Base-by-base conservation (phyloP, 2,888 invertebrate genomes). In the Nomada ferruginata region DNA sequence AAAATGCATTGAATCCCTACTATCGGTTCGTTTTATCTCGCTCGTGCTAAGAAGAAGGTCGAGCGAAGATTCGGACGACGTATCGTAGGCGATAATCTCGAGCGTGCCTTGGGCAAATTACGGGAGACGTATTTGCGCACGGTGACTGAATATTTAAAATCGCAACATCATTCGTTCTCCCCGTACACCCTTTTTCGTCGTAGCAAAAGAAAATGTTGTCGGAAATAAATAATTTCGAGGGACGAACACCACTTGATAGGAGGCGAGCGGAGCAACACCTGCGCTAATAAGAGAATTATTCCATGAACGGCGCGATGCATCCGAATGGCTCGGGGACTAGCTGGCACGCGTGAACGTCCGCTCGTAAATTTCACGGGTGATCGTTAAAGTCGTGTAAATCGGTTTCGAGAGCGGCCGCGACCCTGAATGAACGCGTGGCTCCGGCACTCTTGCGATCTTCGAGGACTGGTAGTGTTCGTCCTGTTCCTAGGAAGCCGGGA, bases 1-100 rank as follows among this genome's bases (percentile, higher is more conserved):
- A 93, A 93, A 93, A 93, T 93, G 92, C 93, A 93, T 93, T 90
- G 92, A 89, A 92, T 92, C 83, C 87, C 79, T 85, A 83, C 87
- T 93, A 93, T 93, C 92, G 89, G 84, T 72, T 83, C 87, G 87
- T 90, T 90, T 89, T 90, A 93, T 93, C 92, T 90, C 70, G 79
- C 84, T 72, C 80, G 80, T 72, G 84, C 75, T 66, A 76, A 79
- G 76, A 52, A 76, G 78, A 68, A 69, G 55, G 50, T 53, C 23
- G 29, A 69, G 66, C 76, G 68, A 72, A 78, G 79, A 70, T 84
- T 72, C 73, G 86, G 63, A 71, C 64, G 53, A 52, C 13, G 57
- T 57, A 83, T 71, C 85, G 75, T 71, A 42, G 61, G 55, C 69
- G 63, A 79, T 79, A 66, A 84, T 86, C 76, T 74, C 50, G 77